Conservation (phyloP, 2,113 vertebrate species). For the Myiopsitta monachus region DNA sequence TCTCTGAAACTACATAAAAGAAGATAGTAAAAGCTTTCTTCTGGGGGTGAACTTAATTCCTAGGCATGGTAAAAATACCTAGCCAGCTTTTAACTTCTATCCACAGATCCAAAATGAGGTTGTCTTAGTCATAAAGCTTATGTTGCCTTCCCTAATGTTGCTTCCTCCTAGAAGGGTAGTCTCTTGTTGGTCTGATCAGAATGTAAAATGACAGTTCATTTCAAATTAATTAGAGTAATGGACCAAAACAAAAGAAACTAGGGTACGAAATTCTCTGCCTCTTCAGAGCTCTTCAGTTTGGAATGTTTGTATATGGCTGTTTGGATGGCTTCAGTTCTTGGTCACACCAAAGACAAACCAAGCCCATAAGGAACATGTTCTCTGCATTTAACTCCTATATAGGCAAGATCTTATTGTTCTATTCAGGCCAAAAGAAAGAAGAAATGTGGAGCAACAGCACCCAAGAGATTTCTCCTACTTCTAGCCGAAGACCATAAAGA, state of each 20-base stretch:
- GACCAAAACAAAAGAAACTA: background rate
- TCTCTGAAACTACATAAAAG: background rate
- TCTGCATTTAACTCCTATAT: background rate
- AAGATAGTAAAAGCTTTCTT: background rate
- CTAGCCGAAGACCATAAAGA: background rate
- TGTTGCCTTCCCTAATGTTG: background rate
- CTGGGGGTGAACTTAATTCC: background rate
- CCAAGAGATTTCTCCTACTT: background rate
- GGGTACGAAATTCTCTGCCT: background rate
- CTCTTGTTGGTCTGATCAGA: background rate
- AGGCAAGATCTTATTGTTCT: background rate
- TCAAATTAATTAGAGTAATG: background rate
- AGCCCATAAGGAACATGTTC: background rate
- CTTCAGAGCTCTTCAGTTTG: background rate
- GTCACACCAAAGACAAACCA: background rate
- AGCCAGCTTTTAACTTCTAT: slow-evolving; percentile 2
- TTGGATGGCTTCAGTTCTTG: background rate
- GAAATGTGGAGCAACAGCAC: background rate
- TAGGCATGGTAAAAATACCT: background rate
- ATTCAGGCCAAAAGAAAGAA: background rate
- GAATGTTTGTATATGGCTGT: background rate
- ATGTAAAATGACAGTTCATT: slow-evolving; percentile 14
- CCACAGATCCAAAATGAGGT: background rate
- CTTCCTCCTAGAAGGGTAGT: background rate
- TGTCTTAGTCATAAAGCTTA: background rate